Percentiles rank a stretch among this genome's conserved stretches.
phyloP scores from a whole-genome alignment of 2,797 vertebrate genomes.

The Trematomus bernacchii region DNA sequence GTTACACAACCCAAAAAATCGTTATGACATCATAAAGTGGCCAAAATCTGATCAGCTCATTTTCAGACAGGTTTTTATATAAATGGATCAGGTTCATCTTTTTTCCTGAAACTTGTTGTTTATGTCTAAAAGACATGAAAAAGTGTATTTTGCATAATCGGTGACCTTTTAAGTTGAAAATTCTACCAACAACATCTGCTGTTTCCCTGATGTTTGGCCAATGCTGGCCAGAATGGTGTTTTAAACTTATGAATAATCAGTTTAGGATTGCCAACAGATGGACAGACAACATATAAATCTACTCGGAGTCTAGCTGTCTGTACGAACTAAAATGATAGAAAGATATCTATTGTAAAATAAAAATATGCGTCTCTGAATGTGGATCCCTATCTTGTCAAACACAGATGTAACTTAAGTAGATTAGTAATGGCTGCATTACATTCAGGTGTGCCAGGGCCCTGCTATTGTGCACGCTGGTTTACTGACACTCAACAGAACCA shows the following conservation, averaged over 20 bases:
- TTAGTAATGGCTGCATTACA: constrained; percentile 38
- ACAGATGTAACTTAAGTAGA: constrained; percentile 24
- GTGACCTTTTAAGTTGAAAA: neutral
- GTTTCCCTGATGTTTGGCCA: neutral
- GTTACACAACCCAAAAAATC: too few species aligned
- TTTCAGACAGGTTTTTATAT: too few species aligned
- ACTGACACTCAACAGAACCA: constrained; percentile 38
- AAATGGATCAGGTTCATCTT: too few species aligned
- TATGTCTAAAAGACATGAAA: too few species aligned
- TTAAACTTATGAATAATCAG: neutral
- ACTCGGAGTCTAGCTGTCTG: constrained; percentile 1
- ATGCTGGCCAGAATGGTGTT: neutral
- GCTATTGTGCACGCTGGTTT: constrained; percentile 46
- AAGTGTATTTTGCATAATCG: too few species aligned
- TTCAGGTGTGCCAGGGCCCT: constrained; percentile 25
- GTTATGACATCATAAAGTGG: too few species aligned
- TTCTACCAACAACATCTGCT: neutral
- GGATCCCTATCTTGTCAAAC: constrained; percentile 33
- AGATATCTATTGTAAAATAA: neutral
- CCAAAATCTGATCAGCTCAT: too few species aligned
- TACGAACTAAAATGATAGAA: neutral
- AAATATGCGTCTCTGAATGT: neutral
- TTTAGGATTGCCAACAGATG: neutral
- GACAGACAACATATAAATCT: neutral
- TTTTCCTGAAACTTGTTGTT: too few species aligned